phyloP scores from a whole-genome alignment of 2,888 invertebrate species.

The Aspidiotus destructor region DNA sequence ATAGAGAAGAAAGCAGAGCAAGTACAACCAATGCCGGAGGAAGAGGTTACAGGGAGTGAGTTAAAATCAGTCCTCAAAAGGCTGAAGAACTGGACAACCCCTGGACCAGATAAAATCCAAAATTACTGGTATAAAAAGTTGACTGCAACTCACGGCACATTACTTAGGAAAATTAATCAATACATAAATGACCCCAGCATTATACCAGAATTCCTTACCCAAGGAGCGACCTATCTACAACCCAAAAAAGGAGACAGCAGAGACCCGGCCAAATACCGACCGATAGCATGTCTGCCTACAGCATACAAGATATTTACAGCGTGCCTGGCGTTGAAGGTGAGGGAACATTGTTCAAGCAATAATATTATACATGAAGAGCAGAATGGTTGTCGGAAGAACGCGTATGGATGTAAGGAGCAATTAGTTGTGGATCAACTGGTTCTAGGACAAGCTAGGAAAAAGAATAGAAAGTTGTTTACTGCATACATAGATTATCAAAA shows the following conservation, averaged over 20 bases:
- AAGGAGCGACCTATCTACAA: conserved; percentile 20
- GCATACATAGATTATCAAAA: conserved; percentile 32
- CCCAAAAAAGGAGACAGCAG: conserved; percentile 14
- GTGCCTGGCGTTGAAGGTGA: background rate
- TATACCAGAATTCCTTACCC: conserved; percentile 20
- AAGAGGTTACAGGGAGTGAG: background rate
- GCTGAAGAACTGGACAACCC: conserved; percentile 33
- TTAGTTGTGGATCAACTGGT: conserved; percentile 12
- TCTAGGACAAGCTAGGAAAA: conserved; percentile 18
- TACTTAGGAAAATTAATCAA: background rate
- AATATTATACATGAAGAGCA: background rate
- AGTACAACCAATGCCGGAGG: background rate
- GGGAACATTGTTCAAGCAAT: background rate
- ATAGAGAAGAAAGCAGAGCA: background rate
- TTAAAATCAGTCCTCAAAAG: background rate
- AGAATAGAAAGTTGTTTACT: conserved; percentile 8
- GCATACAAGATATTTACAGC: background rate
- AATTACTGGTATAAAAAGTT: conserved; percentile 33
- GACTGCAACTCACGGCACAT: background rate
- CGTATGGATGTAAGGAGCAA: background rate
- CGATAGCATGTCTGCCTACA: conserved; percentile 25
- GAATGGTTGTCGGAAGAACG: background rate
- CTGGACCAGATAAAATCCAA: conserved; percentile 28
- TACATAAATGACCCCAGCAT: background rate
- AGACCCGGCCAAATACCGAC: conserved; percentile 31